A percentile compares a stretch with the other conserved stretches of the same genome.
Conservation (phyloP, 2,888 invertebrate genomes). For the Eurytoma adleriae region DNA sequence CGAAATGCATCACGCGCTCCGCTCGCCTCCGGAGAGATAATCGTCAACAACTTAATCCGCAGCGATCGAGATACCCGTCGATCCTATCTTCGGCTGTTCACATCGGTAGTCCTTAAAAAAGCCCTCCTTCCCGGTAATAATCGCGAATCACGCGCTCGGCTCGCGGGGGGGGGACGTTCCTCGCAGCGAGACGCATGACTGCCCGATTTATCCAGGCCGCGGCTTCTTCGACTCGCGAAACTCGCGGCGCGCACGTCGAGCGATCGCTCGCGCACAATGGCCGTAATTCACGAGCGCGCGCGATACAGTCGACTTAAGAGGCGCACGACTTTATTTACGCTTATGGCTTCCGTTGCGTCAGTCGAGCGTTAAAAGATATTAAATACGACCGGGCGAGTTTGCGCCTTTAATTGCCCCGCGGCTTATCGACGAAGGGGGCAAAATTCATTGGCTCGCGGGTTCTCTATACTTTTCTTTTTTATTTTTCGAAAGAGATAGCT, state of each 20-base stretch:
- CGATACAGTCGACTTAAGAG: slow-evolving; percentile 18
- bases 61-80: too few species aligned
- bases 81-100: too few species aligned
- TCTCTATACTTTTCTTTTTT: too few species aligned
- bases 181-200: background rate
- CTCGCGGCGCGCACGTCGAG: background rate
- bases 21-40: too few species aligned
- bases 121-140: too few species aligned
- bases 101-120: too few species aligned
- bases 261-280: slow-evolving; percentile 29
- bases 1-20: too few species aligned
- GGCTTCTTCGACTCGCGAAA: background rate
- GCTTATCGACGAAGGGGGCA: background rate
- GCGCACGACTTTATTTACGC: slow-evolving; percentile 44
- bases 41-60: too few species aligned
- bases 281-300: slow-evolving; percentile 40
- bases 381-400: slow-evolving; percentile 24
- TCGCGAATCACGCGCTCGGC: background rate
- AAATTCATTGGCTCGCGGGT: background rate
- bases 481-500: too few species aligned
- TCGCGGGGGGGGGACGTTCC: background rate
- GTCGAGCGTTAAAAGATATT: slow-evolving; percentile 30
- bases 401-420: slow-evolving; percentile 25
- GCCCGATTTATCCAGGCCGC: slow-evolving; percentile 5
- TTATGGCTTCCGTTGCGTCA: slow-evolving; percentile 46